phyloP scores from a whole-genome alignment of 2,888 invertebrate species.

The Drepanosiphum platanoidis region DNA sequence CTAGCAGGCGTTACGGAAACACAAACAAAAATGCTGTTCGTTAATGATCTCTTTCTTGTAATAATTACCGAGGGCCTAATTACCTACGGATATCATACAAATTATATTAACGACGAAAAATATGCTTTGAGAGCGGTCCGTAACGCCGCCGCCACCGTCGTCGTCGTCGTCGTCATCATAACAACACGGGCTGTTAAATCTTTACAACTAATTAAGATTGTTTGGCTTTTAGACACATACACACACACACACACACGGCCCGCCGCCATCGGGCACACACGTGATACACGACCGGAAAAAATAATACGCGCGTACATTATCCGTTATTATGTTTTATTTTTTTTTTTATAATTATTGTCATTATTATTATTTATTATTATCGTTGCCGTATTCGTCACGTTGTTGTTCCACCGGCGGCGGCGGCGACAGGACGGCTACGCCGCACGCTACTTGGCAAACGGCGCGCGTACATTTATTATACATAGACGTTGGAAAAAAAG shows the following conservation, averaged over 20 bases:
- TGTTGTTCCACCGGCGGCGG: neutral
- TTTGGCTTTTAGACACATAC: conserved; percentile 57
- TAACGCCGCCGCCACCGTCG: conserved; percentile 33
- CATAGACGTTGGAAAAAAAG: neutral
- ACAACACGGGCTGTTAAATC: conserved; percentile 59
- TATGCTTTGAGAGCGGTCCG: conserved; percentile 53
- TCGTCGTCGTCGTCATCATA: conserved; percentile 25
- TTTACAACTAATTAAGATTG: conserved; percentile 62
- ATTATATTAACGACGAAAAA: conserved; percentile 57
- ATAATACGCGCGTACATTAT: neutral
- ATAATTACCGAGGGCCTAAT: conserved; percentile 51
- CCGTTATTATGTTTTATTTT: no score
- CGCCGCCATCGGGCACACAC: neutral
- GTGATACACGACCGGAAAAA: conserved; percentile 43
- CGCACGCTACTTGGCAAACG: conserved; percentile 18
- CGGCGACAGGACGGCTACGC: neutral
- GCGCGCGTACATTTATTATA: neutral
- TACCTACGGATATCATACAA: conserved; percentile 61
- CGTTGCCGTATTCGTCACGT: conserved; percentile 10
- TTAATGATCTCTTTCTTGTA: conserved; percentile 53
- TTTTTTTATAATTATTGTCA: conserved; percentile 1
- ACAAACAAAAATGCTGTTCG: conserved; percentile 57
- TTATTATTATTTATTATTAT: conserved; percentile 32
- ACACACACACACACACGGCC: neutral
- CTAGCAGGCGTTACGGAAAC: conserved; percentile 48